phyloP scores from a whole-genome alignment of 2,113 vertebrate species.

The Caretta caretta region DNA sequence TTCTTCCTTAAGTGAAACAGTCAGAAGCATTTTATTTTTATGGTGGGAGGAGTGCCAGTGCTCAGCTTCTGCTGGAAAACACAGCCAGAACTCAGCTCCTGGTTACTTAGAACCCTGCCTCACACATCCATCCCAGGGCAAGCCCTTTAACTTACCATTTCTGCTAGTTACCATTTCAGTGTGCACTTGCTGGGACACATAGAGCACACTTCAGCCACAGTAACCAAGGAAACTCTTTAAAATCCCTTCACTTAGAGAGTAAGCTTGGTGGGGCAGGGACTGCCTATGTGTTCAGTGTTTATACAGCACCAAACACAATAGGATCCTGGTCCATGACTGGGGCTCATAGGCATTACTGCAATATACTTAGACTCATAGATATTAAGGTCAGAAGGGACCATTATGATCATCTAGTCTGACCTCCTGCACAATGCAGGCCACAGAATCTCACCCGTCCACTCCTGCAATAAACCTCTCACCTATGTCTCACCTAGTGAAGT shows the following conservation, averaged over 20 bases:
- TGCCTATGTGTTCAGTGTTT: background rate
- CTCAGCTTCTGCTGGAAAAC: constrained; percentile 8
- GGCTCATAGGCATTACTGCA: background rate
- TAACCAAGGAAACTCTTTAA: background rate
- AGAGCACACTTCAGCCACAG: background rate
- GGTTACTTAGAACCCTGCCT: background rate
- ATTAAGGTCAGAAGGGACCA: too few relatives aligned
- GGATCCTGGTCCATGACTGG: background rate
- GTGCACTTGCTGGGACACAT: background rate
- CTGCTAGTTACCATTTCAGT: background rate
- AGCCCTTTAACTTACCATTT: background rate
- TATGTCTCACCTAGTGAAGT: too few relatives aligned
- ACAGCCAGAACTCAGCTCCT: background rate
- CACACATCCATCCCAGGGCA: background rate
- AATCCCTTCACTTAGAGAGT: background rate
- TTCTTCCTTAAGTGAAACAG: background rate
- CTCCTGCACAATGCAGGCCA: too few relatives aligned
- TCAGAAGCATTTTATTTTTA: constrained; percentile 25
- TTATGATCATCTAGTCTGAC: too few relatives aligned
- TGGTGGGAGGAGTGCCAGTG: background rate
- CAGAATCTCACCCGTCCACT: too few relatives aligned
- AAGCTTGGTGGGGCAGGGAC: background rate
- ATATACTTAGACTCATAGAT: background rate
- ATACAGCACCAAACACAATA: background rate
- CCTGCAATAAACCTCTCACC: too few relatives aligned